A percentile compares a stretch with the other conserved stretches of the same genome.
Conservation (phyloP, 2,888 invertebrate genomes). For the Anticlea derivata region DNA sequence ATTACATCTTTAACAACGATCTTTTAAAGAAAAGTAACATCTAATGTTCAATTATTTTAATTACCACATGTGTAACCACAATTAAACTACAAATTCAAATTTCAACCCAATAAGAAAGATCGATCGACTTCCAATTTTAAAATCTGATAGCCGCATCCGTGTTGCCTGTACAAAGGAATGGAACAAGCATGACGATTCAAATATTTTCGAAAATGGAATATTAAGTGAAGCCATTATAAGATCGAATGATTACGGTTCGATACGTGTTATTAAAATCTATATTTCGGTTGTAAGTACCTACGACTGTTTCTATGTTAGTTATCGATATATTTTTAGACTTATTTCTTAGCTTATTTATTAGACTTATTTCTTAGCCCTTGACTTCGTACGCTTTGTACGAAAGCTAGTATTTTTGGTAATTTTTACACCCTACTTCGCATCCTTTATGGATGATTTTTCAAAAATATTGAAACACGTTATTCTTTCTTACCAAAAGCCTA, state of each 20-base stretch:
- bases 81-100: constrained; percentile 62
- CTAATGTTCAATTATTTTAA: constrained; percentile 46
- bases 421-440: too few relatives aligned
- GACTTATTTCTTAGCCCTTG: too few relatives aligned
- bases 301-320: constrained; percentile 33
- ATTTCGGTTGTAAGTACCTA: constrained; percentile 32
- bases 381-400: too few relatives aligned
- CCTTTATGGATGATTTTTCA: too few relatives aligned
- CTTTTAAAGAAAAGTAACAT: too few relatives aligned
- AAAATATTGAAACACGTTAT: too few relatives aligned
- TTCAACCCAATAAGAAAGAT: constrained; percentile 66
- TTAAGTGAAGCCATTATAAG: constrained; percentile 81
- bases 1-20: too few relatives aligned
- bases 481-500: too few relatives aligned
- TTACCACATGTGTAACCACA: constrained; percentile 50
- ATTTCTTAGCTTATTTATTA: too few relatives aligned
- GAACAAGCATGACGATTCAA: constrained; percentile 81
- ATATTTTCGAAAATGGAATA: constrained; percentile 83
- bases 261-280: constrained; percentile 71
- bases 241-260: constrained; percentile 71
- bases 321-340: constrained; percentile 27
- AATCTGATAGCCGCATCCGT: constrained; percentile 76
- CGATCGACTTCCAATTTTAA: constrained; percentile 78
- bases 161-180: constrained; percentile 74
- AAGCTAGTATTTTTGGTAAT: too few relatives aligned